These are phyloP conservation scores for Gadopsis bispinosus DNA, from an alignment of 2,797 vertebrate genomes.

Conservation along the genomic window DNA sequence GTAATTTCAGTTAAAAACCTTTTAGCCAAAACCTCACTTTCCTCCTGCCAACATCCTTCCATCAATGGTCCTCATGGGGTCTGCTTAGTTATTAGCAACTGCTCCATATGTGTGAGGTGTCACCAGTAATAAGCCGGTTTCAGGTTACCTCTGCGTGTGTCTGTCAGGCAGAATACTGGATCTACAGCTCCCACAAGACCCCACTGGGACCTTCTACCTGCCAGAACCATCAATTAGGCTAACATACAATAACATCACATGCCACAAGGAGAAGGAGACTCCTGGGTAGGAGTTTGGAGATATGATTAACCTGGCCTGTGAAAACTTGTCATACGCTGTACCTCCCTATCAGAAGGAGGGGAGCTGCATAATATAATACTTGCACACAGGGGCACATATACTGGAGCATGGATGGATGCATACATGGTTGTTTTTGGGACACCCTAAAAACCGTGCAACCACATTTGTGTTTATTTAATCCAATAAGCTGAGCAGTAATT, in stretches of 20 bases:
- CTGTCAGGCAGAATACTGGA: conserved; percentile 71
- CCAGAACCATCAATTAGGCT: conserved; percentile 66
- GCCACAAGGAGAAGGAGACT: conserved; percentile 26
- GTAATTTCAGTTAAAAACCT: conserved; percentile 68
- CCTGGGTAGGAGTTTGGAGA: conserved; percentile 23
- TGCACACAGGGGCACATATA: neutral
- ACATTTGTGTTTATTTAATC: too few relatives aligned
- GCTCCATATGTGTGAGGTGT: conserved; percentile 77
- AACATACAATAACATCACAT: conserved; percentile 45
- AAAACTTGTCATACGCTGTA: conserved; percentile 23
- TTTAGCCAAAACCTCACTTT: conserved; percentile 48
- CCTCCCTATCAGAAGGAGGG: neutral
- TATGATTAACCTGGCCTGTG: neutral
- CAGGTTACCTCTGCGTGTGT: conserved; percentile 51
- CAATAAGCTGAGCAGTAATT: too few relatives aligned
- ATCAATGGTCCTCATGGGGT: conserved; percentile 63
- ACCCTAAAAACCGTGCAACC: too few relatives aligned
- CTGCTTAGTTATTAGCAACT: conserved; percentile 62
- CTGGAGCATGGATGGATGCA: neutral
- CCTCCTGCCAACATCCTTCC: conserved; percentile 43
- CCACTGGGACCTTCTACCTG: conserved; percentile 58
- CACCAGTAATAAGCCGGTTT: conserved; percentile 75
- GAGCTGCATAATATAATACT: neutral
- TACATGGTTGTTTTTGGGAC: too few relatives aligned
- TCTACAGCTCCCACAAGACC: conserved; percentile 44